Conservation (phyloP, 2,888 invertebrate genomes). For the Chloromyia formosa region DNA sequence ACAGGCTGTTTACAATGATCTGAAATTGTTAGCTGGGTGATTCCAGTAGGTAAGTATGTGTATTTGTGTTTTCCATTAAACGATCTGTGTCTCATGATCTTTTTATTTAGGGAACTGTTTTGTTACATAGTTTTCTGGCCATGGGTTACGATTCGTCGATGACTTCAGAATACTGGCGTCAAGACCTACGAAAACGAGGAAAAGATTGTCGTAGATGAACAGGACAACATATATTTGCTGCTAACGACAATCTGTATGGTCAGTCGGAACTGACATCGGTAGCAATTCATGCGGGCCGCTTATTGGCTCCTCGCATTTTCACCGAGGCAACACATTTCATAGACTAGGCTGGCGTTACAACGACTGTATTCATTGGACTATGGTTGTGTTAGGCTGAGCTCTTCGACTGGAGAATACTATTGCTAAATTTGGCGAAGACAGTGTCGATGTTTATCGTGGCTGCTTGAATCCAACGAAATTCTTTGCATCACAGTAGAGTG, state of each 20-base stretch:
- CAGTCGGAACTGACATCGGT: constrained; percentile 95
- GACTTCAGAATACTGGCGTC: constrained; percentile 79
- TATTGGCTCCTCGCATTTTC: constrained; percentile 81
- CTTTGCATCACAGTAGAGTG: constrained; percentile 88
- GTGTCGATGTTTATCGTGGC: constrained; percentile 91
- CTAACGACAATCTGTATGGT: constrained; percentile 90
- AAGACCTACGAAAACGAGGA: constrained; percentile 70
- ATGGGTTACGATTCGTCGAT: constrained; percentile 84
- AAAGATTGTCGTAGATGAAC: constrained; percentile 76
- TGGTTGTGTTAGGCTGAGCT: constrained; percentile 90
- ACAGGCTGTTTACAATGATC: constrained; percentile 85
- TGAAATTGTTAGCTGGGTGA: constrained; percentile 96
- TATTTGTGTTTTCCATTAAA: constrained; percentile 47
- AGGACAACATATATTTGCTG: constrained; percentile 91
- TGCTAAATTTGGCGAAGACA: constrained; percentile 75
- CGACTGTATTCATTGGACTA: constrained; percentile 97
- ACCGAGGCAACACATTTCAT: constrained; percentile 70
- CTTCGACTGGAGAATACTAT: constrained; percentile 89
- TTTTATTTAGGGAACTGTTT: constrained; percentile 76
- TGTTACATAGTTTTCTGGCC: constrained; percentile 89
- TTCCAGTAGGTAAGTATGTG: constrained; percentile 88
- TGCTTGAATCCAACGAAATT: constrained; percentile 96
- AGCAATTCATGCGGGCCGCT: constrained; percentile 90
- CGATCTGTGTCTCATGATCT: background rate
- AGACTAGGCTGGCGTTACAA: constrained; percentile 90